Percentiles rank a stretch among this genome's conserved stretches.
These are phyloP conservation scores for Parambassis ranga DNA, from an alignment of 2,797 vertebrate species.

Conservation along the genomic window DNA sequence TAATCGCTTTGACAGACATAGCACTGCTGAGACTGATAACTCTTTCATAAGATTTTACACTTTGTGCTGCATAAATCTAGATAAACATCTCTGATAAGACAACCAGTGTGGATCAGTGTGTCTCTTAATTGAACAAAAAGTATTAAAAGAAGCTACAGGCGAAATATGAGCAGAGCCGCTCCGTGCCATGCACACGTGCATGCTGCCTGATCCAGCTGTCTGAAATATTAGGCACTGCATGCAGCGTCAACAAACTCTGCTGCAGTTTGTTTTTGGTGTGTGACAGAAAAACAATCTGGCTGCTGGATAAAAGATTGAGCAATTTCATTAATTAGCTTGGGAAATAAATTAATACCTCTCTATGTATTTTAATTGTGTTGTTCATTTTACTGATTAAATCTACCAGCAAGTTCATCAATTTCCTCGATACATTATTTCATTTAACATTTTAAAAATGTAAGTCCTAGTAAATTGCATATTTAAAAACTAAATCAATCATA, in stretches of 20 bases:
- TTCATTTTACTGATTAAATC: not conserved
- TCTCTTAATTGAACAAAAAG: slow-evolving; percentile 18
- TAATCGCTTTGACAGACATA: slow-evolving; percentile 65
- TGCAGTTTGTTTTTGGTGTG: not conserved
- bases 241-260: slow-evolving; percentile 61
- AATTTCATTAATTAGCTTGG: slow-evolving; percentile 3
- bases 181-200: not conserved
- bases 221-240: slow-evolving; percentile 21
- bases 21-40: slow-evolving; percentile 66
- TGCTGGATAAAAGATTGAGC: not conserved
- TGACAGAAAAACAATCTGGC: not conserved
- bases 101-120: slow-evolving; percentile 14
- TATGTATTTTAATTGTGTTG: not conserved
- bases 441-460: not conserved
- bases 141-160: slow-evolving; percentile 19
- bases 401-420: not conserved
- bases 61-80: slow-evolving; percentile 51
- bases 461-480: not conserved
- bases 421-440: not conserved
- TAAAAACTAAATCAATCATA: not conserved
- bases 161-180: slow-evolving; percentile 39
- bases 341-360: not conserved
- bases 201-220: slow-evolving; percentile 5
- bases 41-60: slow-evolving; percentile 71
- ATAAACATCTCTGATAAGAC: slow-evolving; percentile 58